Evolutionary conservation across 2,113 vertebrate species (phyloP).

Genomic region (Progne subis): DNA sequence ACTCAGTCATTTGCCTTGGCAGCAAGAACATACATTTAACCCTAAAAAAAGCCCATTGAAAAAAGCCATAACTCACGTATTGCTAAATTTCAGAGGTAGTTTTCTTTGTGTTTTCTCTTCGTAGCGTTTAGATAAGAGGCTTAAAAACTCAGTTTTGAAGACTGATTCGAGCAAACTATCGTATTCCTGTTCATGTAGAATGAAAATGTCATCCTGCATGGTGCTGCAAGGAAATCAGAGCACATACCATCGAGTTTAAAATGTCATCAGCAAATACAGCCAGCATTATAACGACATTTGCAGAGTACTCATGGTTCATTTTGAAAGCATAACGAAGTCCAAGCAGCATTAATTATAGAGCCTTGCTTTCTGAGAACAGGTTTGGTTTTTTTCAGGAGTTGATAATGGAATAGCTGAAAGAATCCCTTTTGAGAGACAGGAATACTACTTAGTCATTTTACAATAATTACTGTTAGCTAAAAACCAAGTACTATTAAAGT

Average conservation of each 20-base stretch:
- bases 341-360: not conserved
- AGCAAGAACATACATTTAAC: not conserved
- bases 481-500: not conserved
- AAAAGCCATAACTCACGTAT: slow-evolving; percentile 80
- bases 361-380: not conserved
- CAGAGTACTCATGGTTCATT: not conserved
- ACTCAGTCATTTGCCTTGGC: not conserved
- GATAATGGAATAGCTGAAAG: not conserved
- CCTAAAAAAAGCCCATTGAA: not conserved
- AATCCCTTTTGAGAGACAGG: not conserved
- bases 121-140: slow-evolving; percentile 88
- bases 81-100: slow-evolving; percentile 94
- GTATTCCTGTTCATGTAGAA: slow-evolving; percentile 95
- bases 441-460: not conserved
- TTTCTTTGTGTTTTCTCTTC: slow-evolving; percentile 93
- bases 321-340: not conserved
- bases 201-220: slow-evolving; percentile 92
- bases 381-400: not conserved
- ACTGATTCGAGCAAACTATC: slow-evolving; percentile 93
- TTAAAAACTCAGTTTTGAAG: slow-evolving; percentile 97
- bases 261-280: not conserved
- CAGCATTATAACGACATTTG: not conserved
- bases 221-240: slow-evolving; percentile 74
- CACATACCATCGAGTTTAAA: not conserved
- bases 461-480: not conserved